These are phyloP conservation scores for Anarsia innoxiella DNA, from an alignment of 2,888 invertebrate species.

Conservation along the genomic window DNA sequence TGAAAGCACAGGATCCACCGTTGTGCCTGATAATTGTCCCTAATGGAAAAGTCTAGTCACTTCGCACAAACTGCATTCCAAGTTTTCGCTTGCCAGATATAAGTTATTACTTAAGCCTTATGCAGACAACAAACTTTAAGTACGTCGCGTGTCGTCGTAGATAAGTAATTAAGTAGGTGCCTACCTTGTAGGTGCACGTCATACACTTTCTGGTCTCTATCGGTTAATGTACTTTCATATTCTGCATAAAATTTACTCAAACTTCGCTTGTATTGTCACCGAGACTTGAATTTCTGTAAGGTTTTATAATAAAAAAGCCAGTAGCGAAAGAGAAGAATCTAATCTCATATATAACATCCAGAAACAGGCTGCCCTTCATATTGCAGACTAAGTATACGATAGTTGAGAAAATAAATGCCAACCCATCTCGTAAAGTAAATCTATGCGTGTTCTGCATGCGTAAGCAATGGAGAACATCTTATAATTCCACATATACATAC, in stretches of 20 bases:
- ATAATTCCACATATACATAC: slow-evolving; percentile 36
- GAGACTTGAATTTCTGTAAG: too few relatives aligned
- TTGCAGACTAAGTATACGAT: slow-evolving; percentile 8
- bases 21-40: slow-evolving; percentile 71
- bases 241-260: slow-evolving; percentile 4
- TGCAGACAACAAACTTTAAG: slow-evolving; percentile 32
- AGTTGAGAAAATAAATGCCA: slow-evolving; percentile 11
- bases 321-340: too few relatives aligned
- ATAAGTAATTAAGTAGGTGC: too few relatives aligned
- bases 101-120: slow-evolving; percentile 62
- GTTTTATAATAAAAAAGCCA: too few relatives aligned
- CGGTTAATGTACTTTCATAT: slow-evolving; percentile 1
- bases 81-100: slow-evolving; percentile 65
- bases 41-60: slow-evolving; percentile 75
- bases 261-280: too few relatives aligned
- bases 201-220: too few relatives aligned
- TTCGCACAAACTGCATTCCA: slow-evolving; percentile 67
- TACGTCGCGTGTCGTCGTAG: slow-evolving; percentile 7
- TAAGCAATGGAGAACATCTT: slow-evolving; percentile 43
- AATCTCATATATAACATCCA: too few relatives aligned
- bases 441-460: slow-evolving; percentile 40
- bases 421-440: slow-evolving; percentile 31
- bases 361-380: slow-evolving; percentile 2
- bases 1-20: slow-evolving; percentile 60
- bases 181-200: too few relatives aligned